Conservation (phyloP, 2,113 vertebrate species). For the Callionymus lyra region DNA sequence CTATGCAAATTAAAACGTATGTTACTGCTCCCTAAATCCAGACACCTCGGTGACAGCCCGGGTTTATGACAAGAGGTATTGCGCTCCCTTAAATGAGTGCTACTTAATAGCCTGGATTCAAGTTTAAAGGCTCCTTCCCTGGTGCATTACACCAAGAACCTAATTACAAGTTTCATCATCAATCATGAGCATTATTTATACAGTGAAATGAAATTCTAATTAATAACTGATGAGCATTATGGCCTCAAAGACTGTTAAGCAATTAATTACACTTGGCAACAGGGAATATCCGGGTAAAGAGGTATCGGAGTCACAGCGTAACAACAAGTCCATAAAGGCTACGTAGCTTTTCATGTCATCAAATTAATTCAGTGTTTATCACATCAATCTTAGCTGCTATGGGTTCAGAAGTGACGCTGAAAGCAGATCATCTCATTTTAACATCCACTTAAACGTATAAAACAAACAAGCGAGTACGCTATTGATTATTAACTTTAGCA, state of each 20-base stretch:
- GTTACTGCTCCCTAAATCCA: conserved; percentile 37
- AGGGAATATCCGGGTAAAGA: conserved; percentile 74
- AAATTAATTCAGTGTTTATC: no score
- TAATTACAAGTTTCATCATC: conserved; percentile 99
- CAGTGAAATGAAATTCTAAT: conserved; percentile 99
- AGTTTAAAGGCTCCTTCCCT: conserved; percentile 75
- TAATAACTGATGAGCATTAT: conserved; percentile 99
- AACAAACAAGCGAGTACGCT: no score
- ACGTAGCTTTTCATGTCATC: no score
- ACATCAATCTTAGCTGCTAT: no score
- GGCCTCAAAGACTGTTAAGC: conserved; percentile 90
- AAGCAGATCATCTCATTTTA: no score
- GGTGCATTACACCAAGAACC: conserved; percentile 81
- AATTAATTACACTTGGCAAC: conserved; percentile 93
- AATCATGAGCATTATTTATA: conserved; percentile 99
- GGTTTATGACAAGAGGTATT: conserved; percentile 56
- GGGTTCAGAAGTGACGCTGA: no score
- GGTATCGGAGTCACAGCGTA: conserved; percentile 72
- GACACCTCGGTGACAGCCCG: conserved; percentile 26
- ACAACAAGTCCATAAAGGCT: conserved; percentile 67
- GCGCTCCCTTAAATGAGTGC: conserved; percentile 70
- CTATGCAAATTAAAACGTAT: conserved; percentile 26
- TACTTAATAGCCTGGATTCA: conserved; percentile 76
- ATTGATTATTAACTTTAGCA: no score
- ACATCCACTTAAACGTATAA: no score